Conservation (phyloP, 2,797 vertebrate genomes). For the Argyrosomus regius region DNA sequence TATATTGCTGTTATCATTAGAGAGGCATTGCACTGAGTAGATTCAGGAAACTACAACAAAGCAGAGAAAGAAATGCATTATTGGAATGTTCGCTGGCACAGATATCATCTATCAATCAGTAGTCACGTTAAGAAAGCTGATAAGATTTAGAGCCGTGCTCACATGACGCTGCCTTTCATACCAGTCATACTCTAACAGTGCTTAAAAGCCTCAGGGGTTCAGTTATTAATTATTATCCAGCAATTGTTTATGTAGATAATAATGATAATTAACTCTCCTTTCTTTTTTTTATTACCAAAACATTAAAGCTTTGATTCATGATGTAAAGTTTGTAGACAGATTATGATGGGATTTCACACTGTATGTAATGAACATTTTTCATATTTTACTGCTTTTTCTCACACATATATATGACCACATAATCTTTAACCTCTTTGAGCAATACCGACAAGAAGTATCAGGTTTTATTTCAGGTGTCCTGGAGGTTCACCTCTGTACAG, state of each 20-base stretch:
- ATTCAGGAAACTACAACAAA: neutral
- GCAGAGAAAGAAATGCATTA: neutral
- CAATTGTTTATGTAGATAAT: conserved; percentile 12
- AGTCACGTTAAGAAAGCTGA: conserved; percentile 19
- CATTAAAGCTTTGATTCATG: neutral
- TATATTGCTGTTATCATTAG: neutral
- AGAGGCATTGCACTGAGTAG: neutral
- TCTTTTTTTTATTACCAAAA: neutral
- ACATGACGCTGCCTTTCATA: conserved; percentile 52
- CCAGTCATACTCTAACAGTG: conserved; percentile 46
- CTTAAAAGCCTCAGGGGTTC: neutral
- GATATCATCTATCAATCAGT: conserved; percentile 28
- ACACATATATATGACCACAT: neutral
- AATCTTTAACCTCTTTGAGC: neutral
- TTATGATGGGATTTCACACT: neutral
- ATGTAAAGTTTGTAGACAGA: neutral
- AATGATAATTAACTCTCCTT: too few relatives aligned
- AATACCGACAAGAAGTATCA: neutral
- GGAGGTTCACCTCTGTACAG: neutral
- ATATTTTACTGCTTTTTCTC: neutral
- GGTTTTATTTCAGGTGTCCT: neutral
- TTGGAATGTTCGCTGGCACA: conserved; percentile 6
- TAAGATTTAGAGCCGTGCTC: conserved; percentile 39
- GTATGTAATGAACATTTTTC: neutral
- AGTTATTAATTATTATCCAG: neutral